Base-by-base conservation (phyloP, 1,140 invertebrate genomes). In the Caenorhabditis remanei region DNA sequence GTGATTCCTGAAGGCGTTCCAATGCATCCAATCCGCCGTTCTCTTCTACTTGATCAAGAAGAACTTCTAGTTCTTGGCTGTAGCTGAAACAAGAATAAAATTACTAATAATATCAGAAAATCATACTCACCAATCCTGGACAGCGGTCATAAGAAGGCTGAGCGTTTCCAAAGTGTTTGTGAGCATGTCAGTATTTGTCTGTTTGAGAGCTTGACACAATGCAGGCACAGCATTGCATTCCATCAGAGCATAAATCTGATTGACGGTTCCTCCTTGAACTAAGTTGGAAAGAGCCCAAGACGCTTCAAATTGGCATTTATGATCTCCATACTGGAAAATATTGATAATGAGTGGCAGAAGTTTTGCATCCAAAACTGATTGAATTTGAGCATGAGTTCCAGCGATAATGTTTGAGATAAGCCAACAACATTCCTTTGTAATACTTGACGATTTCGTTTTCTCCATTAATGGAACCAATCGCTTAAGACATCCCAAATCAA, bases 1-100 rank as follows among this genome's bases (percentile, higher is more conserved):
- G 83, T 32, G 19, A 55, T n/a, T 89, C 84, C 61, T 89, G 85
- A 40, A 87, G 61, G 91, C 94, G 93, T 92, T 95, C 94, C 21
- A 95, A 94, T 90, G 94, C 94, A 91, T 95, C 95, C 19, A 95
- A 92, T 92, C 94, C 99, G 91, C 97, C 98, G 93, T 98, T 98
- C 67, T 98, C 94, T 40, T 89, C 94, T 92, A 96, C 96, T 75
- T 96, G 96, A 93, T 98, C 97, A 24, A 99, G 94, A 19, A 99
- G 97, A 11, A 97, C 97, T 46, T 88, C 87, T 56, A 88, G n/a
- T 13, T 67, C 8, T 14, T 85, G 56, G 0, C 67, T 50, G 19
- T 50, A 63, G 24, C 75, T 83, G 53, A 16, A 84, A 84, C 1
- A 50, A 16, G 9, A 50, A 9, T 2, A 50, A 1, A 50, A 50